Conservation (phyloP, 2,797 vertebrate species). For the Halcyon badia region DNA sequence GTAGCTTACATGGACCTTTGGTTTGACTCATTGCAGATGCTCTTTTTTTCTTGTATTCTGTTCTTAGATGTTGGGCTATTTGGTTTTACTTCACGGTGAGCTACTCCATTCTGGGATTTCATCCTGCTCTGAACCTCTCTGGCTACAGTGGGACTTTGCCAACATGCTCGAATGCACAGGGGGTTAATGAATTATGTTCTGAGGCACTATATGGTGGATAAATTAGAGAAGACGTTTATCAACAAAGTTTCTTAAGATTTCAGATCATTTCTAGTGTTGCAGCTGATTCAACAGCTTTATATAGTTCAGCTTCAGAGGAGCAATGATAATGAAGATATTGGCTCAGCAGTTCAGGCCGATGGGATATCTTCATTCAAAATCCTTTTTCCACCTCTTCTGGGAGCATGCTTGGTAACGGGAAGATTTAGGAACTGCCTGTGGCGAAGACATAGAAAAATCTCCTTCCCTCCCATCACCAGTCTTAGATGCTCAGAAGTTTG, state of each 20-base stretch:
- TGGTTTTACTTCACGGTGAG: background rate
- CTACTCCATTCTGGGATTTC: background rate
- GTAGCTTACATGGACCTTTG: background rate
- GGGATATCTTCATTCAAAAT: background rate
- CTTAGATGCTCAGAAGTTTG: background rate
- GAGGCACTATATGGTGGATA: background rate
- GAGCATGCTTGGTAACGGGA: background rate
- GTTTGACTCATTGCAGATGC: background rate
- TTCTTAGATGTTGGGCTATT: background rate
- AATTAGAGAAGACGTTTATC: background rate
- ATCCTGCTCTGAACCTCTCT: background rate
- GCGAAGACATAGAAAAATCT: background rate
- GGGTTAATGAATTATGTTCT: background rate
- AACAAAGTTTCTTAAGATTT: background rate
- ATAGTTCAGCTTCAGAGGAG: conserved; percentile 1
- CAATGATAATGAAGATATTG: background rate
- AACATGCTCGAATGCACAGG: background rate
- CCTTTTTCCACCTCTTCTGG: background rate
- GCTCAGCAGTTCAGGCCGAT: background rate
- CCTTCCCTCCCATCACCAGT: background rate
- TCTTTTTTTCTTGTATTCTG: background rate
- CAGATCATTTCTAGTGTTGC: background rate
- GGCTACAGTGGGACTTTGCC: background rate
- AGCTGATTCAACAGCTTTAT: background rate
- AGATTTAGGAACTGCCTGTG: background rate